A percentile compares a stretch with the other conserved stretches of the same genome.
Evolutionary conservation across 1,140 invertebrate species (phyloP).

Genomic region (Drosophila tsacasi): DNA sequence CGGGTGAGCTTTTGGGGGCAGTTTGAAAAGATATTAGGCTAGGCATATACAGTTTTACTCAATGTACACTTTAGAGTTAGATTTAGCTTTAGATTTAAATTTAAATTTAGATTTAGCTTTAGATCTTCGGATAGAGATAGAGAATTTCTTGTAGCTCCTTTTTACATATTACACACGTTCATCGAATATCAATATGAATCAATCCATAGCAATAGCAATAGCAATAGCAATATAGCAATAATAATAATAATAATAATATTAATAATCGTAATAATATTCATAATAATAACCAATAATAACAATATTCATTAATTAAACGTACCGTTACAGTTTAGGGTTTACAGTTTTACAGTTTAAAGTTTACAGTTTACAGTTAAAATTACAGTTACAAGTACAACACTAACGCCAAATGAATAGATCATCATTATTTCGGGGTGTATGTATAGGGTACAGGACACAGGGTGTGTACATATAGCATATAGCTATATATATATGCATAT

Average conservation of each 20-base stretch:
- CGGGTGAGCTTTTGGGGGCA: conserved; percentile 24
- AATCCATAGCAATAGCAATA: conserved; percentile 50
- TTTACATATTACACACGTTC: conserved; percentile 48
- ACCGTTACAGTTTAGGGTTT: conserved; percentile 36
- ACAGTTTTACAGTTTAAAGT: conserved; percentile 44
- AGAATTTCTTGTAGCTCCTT: conserved; percentile 65
- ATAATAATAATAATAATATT: conserved; percentile 60
- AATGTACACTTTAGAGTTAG: conserved; percentile 23
- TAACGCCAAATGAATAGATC: conserved; percentile 82
- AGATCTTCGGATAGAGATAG: conserved; percentile 48
- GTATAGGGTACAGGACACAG: conserved; percentile 48
- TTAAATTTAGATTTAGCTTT: conserved; percentile 16
- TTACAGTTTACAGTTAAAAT: conserved; percentile 50
- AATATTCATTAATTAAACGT: conserved; percentile 66
- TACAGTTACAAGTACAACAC: conserved; percentile 79
- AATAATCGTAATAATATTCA: conserved; percentile 56
- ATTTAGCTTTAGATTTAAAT: background rate
- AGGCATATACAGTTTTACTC: conserved; percentile 46
- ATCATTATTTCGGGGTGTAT: conserved; percentile 65
- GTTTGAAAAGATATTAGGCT: conserved; percentile 71
- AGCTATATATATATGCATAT: conserved; percentile 33
- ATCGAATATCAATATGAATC: conserved; percentile 78
- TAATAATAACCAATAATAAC: conserved; percentile 76
- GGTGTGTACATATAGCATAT: conserved; percentile 38
- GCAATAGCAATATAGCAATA: conserved; percentile 32